Conservation (phyloP, 35 echinoderm and acorn worm species). For the Holothuria glaberrima region DNA sequence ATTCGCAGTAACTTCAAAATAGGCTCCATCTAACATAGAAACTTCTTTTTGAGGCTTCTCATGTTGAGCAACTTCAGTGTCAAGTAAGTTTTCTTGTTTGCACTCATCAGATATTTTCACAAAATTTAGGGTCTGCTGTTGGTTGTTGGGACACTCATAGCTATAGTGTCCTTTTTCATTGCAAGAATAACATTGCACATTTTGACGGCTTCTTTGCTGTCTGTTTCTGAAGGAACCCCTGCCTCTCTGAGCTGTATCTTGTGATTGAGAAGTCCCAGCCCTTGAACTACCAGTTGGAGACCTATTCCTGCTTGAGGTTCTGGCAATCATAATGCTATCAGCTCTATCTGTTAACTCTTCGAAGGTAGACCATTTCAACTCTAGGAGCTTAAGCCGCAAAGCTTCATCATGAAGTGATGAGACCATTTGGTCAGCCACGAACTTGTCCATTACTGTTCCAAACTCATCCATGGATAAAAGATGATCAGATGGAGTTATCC, state of each 20-base stretch:
- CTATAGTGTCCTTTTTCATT: slow-evolving; percentile 12
- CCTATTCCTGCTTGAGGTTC: slow-evolving; percentile 5
- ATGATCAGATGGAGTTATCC: slow-evolving; percentile 5
- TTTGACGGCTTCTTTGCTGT: neutral
- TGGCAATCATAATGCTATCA: slow-evolving; percentile 26
- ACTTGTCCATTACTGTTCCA: slow-evolving; percentile 32
- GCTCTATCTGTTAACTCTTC: slow-evolving; percentile 14
- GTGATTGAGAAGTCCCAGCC: neutral
- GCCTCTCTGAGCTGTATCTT: slow-evolving; percentile 4
- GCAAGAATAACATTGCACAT: neutral
- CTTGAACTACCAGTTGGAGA: neutral
- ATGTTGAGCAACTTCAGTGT: neutral
- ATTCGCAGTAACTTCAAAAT: neutral
- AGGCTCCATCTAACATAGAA: neutral
- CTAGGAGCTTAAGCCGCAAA: slow-evolving; percentile 3
- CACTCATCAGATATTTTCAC: neutral
- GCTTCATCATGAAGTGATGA: slow-evolving; percentile 20
- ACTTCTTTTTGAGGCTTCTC: neutral
- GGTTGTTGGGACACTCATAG: slow-evolving; percentile 33
- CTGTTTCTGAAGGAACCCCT: neutral
- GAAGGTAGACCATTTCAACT: neutral
- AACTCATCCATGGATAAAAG: neutral
- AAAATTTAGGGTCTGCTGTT: slow-evolving; percentile 35
- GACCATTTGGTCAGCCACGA: slow-evolving; percentile 36
- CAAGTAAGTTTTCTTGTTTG: neutral